Evolutionary conservation across 1,140 invertebrate species (phyloP).

Genomic region (Tetragonula clypearis): DNA sequence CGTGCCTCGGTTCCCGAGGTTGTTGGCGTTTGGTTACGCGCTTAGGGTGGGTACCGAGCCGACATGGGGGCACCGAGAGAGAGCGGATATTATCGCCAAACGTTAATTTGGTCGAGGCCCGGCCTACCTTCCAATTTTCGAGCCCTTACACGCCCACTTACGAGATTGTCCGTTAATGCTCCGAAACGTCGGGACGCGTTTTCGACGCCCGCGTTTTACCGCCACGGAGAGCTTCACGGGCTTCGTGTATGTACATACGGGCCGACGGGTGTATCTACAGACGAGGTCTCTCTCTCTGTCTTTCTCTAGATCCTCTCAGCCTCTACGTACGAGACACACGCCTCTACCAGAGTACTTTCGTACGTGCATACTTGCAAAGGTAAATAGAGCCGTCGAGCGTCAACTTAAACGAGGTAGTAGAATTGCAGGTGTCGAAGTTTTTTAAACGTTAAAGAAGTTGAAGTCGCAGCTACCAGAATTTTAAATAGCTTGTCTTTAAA

Average conservation of each 20-base stretch:
- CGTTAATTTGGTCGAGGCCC: constrained; percentile 81
- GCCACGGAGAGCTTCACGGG: constrained; percentile 35
- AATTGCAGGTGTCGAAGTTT: neutral
- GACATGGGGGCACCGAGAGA: constrained; percentile 63
- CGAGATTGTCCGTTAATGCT: constrained; percentile 80
- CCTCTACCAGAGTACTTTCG: neutral
- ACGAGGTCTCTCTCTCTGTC: neutral
- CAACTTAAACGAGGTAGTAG: neutral
- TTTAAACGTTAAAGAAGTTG: neutral
- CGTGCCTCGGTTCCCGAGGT: constrained; percentile 44
- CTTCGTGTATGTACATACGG: neutral
- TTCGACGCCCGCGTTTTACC: constrained; percentile 70
- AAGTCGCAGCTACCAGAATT: neutral
- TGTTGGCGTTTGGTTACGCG: constrained; percentile 54
- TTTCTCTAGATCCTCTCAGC: neutral
- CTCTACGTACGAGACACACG: neutral
- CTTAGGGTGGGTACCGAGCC: constrained; percentile 59
- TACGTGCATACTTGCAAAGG: neutral
- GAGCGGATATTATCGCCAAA: constrained; percentile 82
- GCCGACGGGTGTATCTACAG: neutral
- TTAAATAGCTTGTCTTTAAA: neutral
- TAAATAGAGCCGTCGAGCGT: neutral
- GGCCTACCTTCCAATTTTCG: constrained; percentile 82
- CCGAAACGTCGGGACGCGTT: constrained; percentile 76
- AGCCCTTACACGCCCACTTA: constrained; percentile 81